These are phyloP conservation scores for Riparia riparia DNA, from an alignment of 2,113 vertebrate genomes.

Conservation along the genomic window DNA sequence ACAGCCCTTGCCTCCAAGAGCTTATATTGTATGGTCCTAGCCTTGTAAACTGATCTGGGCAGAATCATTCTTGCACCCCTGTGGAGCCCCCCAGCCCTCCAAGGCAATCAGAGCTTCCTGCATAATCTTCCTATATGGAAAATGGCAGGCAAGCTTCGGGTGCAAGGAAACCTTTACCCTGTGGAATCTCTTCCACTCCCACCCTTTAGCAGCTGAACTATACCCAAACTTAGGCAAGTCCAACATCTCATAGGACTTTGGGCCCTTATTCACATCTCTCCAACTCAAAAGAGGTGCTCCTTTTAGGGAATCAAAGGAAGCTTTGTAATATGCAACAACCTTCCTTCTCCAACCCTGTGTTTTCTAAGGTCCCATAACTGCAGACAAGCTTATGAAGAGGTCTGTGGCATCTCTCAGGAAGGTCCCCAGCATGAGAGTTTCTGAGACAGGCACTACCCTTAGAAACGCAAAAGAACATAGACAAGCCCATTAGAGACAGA, in stretches of 20 bases:
- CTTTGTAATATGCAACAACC: not conserved
- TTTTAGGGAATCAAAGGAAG: not conserved
- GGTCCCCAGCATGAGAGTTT: not conserved
- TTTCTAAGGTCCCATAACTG: not conserved
- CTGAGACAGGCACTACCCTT: not conserved
- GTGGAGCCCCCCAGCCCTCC: not conserved
- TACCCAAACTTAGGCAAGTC: accelerated
- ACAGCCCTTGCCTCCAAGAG: conserved; percentile 38
- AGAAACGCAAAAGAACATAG: not conserved
- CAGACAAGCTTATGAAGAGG: not conserved
- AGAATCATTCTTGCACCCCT: not conserved
- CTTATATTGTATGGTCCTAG: conserved; percentile 24
- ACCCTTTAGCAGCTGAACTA: not conserved
- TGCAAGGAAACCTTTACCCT: not conserved
- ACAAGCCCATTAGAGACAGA: not conserved
- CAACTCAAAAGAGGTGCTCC: not conserved
- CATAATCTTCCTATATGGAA: not conserved
- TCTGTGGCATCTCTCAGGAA: not conserved
- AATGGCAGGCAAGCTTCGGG: not conserved
- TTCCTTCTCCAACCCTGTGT: not conserved
- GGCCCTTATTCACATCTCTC: not conserved
- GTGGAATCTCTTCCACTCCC: not conserved
- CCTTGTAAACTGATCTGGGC: conserved; percentile 20
- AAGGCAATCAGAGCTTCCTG: not conserved
- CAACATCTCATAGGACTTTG: not conserved